Conservation (phyloP, 1,140 invertebrate genomes). For the Drosophila sechellia region DNA sequence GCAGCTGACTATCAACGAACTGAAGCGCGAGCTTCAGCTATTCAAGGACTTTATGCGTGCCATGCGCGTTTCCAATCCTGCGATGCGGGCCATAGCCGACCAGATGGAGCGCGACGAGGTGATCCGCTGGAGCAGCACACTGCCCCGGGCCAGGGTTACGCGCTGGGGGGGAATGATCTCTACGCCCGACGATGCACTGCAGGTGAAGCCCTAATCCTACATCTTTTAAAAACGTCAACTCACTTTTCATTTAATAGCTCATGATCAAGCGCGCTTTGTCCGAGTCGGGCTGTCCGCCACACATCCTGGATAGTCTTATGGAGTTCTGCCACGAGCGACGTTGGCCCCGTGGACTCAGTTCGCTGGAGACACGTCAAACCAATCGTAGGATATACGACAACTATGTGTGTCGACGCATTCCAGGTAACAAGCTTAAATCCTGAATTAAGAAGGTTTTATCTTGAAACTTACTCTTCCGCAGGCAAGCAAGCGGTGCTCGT, state of each 20-base stretch:
- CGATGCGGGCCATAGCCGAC: conserved; percentile 94
- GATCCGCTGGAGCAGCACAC: conserved; percentile 94
- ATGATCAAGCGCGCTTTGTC: conserved; percentile 96
- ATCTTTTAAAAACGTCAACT: not conserved
- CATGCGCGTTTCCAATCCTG: conserved; percentile 94
- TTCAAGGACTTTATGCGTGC: conserved; percentile 96
- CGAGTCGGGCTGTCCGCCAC: conserved; percentile 95
- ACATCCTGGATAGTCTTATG: conserved; percentile 97
- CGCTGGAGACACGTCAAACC: conserved; percentile 96
- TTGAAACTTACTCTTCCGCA: conserved; percentile 5
- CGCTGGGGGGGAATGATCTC: conserved; percentile 95
- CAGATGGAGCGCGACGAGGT: conserved; percentile 97
- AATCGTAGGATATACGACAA: conserved; percentile 95
- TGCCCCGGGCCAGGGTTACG: conserved; percentile 94
- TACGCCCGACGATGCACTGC: conserved; percentile 96
- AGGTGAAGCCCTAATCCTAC: conserved; percentile 86
- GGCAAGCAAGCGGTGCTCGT: conserved; percentile 96
- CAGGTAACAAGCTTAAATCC: conserved; percentile 85
- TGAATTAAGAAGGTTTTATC: not conserved
- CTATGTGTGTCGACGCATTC: conserved; percentile 96
- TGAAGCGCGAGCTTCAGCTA: conserved; percentile 94
- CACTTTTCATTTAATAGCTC: conserved; percentile 86
- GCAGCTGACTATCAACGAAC: conserved; percentile 93
- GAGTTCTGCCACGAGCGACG: conserved; percentile 97
- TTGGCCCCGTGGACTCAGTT: conserved; percentile 96